Conservation (phyloP, 2,113 vertebrate species). For the Trochalopteron elliotii region DNA sequence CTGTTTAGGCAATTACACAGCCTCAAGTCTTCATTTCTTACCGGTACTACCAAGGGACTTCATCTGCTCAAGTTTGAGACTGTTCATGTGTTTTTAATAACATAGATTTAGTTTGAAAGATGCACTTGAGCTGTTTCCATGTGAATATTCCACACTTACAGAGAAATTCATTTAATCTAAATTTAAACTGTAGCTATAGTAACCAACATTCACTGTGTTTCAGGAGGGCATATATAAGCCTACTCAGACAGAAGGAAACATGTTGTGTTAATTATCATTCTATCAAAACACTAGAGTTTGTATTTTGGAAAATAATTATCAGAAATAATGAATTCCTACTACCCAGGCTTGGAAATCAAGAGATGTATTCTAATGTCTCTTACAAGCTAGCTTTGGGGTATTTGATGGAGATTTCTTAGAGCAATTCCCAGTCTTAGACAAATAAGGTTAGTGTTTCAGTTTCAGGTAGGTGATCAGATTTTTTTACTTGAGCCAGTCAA, state of each 20-base stretch:
- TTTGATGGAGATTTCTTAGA: background rate
- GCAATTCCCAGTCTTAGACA: background rate
- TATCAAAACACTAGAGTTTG: slow-evolving; percentile 42
- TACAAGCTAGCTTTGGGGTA: background rate
- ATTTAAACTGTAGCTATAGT: slow-evolving; percentile 74
- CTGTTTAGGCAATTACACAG: slow-evolving; percentile 52
- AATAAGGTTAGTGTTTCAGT: background rate
- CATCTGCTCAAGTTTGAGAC: background rate
- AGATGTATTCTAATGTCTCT: background rate
- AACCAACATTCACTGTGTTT: slow-evolving; percentile 58
- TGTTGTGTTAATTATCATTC: slow-evolving; percentile 58
- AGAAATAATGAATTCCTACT: background rate
- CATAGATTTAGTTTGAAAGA: slow-evolving; percentile 52
- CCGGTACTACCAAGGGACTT: background rate
- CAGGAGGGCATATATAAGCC: slow-evolving; percentile 54
- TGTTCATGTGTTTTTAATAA: slow-evolving; percentile 57
- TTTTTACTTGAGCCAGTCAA: background rate
- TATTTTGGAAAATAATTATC: background rate
- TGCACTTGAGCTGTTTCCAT: slow-evolving; percentile 60
- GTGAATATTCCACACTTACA: slow-evolving; percentile 42
- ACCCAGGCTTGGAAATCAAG: background rate
- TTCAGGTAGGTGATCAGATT: background rate
- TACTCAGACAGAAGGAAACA: slow-evolving; percentile 41
- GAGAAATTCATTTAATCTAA: slow-evolving; percentile 66
- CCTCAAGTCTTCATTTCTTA: slow-evolving; percentile 39